A percentile compares a stretch with the other conserved stretches of the same genome.
These are phyloP conservation scores for Diprion similis DNA, from an alignment of 1,140 invertebrate species.

Conservation along the genomic window DNA sequence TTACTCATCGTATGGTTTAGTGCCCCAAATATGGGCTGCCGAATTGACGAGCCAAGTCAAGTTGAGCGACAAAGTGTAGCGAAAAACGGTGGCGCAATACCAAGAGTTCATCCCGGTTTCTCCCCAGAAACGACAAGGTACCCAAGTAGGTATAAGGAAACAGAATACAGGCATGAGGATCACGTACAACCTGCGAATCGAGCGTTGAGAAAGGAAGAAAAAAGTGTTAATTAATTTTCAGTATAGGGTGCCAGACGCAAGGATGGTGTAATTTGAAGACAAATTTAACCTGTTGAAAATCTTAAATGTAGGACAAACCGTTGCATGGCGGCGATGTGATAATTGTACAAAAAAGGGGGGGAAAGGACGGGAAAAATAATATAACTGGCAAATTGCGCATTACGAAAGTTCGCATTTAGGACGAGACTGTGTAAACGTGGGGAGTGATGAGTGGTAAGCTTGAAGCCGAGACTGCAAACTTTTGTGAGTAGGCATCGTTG, in stretches of 20 bases:
- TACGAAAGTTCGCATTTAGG: neutral
- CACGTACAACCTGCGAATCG: constrained; percentile 71
- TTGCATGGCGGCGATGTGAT: neutral
- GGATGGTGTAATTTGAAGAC: neutral
- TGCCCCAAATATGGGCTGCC: constrained; percentile 81
- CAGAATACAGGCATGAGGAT: constrained; percentile 74
- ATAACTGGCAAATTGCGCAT: neutral
- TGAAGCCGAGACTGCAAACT: no score
- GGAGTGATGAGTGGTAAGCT: no score
- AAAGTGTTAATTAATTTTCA: neutral
- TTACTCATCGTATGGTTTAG: constrained; percentile 67
- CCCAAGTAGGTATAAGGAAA: constrained; percentile 78
- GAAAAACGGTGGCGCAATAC: constrained; percentile 66
- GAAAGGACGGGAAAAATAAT: neutral
- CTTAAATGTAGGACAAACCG: neutral
- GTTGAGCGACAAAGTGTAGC: constrained; percentile 77
- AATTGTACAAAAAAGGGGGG: neutral
- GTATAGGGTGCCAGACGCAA: neutral
- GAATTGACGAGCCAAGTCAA: constrained; percentile 90
- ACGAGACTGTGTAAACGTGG: neutral
- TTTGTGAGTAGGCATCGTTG: neutral
- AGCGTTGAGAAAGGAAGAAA: neutral
- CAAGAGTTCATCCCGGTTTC: constrained; percentile 66
- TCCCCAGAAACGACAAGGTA: constrained; percentile 75
- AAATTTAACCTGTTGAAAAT: neutral